phyloP scores from a whole-genome alignment of 2,113 vertebrate genomes.

The Daubentonia madagascariensis region DNA sequence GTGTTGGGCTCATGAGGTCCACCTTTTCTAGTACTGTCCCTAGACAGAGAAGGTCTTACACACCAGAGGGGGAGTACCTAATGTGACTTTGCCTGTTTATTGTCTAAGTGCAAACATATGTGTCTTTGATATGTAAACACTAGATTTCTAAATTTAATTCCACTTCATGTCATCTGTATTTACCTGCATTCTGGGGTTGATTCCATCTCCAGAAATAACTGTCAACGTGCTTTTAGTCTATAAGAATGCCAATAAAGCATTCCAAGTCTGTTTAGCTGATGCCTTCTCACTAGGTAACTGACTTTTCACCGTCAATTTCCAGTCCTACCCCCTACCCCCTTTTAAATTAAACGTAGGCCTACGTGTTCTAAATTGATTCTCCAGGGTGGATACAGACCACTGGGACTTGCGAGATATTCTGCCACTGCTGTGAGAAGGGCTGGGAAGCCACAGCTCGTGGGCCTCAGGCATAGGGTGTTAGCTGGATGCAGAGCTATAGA shows the following conservation, averaged over 20 bases:
- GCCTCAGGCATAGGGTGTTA: neutral
- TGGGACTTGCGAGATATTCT: neutral
- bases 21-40: neutral
- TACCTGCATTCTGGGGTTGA: neutral
- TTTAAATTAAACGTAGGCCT: neutral
- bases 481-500: no score
- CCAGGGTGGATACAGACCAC: neutral
- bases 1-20: accelerated
- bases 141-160: neutral
- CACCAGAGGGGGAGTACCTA: neutral
- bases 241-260: neutral
- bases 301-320: neutral
- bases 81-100: neutral
- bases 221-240: neutral
- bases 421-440: neutral
- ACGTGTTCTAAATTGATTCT: neutral
- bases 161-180: neutral
- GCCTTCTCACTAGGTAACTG: neutral
- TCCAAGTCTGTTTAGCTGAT: neutral
- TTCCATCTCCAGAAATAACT: neutral
- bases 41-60: neutral
- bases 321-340: accelerated
- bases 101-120: neutral
- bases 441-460: neutral
- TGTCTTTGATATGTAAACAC: neutral